These are phyloP conservation scores for Hyphantria cunea DNA, from an alignment of 1,140 invertebrate species.

Conservation along the genomic window DNA sequence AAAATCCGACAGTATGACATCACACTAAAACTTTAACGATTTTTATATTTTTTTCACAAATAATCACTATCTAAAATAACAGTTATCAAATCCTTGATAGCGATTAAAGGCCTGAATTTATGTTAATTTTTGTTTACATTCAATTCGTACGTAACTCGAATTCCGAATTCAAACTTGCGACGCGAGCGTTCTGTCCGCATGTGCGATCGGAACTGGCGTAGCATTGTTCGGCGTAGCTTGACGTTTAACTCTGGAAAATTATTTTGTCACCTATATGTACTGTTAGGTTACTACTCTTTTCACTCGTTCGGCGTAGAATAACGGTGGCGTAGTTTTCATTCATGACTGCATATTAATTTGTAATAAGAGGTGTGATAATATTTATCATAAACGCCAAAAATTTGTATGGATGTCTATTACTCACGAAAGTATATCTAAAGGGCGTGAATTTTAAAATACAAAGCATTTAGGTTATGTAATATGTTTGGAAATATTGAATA, in stretches of 20 bases:
- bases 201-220: slow-evolving; percentile 18
- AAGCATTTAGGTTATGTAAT: too few species aligned
- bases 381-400: too few species aligned
- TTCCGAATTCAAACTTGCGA: neutral
- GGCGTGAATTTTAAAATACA: too few species aligned
- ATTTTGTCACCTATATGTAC: neutral
- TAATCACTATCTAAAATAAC: slow-evolving; percentile 11
- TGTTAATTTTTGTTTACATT: slow-evolving; percentile 23
- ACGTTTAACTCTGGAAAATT: slow-evolving; percentile 10
- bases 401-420: too few species aligned
- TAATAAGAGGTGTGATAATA: too few species aligned
- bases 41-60: neutral
- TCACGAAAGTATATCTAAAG: too few species aligned
- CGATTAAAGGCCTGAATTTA: neutral
- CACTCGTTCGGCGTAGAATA: neutral
- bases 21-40: slow-evolving; percentile 1
- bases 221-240: neutral
- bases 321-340: slow-evolving; percentile 1
- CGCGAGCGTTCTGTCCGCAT: slow-evolving; percentile 2
- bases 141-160: slow-evolving; percentile 13
- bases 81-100: neutral
- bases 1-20: slow-evolving; percentile 19
- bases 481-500: too few species aligned
- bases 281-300: slow-evolving; percentile 2
- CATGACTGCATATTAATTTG: slow-evolving; percentile 2